phyloP scores from a whole-genome alignment of 2,113 vertebrate genomes.

The Puma concolor region DNA sequence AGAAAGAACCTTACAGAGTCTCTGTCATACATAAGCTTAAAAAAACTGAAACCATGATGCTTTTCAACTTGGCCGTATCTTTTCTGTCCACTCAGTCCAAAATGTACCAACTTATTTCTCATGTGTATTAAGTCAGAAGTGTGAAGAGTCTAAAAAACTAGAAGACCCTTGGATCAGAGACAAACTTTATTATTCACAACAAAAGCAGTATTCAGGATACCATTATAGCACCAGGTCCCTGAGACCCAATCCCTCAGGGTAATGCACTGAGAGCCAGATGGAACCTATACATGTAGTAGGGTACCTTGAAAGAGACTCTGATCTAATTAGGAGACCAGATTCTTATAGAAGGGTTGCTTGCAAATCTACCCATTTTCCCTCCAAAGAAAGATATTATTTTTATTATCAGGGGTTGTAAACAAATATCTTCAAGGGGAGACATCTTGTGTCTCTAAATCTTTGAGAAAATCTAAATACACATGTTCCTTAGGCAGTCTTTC shows the following conservation, averaged over 20 bases:
- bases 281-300: not conserved
- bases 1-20: not conserved
- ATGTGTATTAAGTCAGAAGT: not conserved
- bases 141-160: not conserved
- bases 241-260: too few species aligned
- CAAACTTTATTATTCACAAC: not conserved
- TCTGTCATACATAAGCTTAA: not conserved
- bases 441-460: not conserved
- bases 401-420: not conserved
- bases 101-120: not conserved
- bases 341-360: not conserved
- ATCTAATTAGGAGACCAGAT: not conserved
- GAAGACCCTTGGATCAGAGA: not conserved
- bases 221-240: not conserved
- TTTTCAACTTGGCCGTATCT: not conserved
- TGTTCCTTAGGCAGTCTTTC: not conserved
- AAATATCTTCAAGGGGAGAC: not conserved
- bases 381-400: not conserved
- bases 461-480: not conserved
- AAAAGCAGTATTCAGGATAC: not conserved
- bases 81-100: not conserved
- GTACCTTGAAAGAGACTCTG: not conserved
- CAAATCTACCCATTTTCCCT: not conserved
- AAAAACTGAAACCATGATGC: not conserved
- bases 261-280: fast-evolving